phyloP scores from a whole-genome alignment of 2,797 vertebrate species.

The Garrulus glandarius region DNA sequence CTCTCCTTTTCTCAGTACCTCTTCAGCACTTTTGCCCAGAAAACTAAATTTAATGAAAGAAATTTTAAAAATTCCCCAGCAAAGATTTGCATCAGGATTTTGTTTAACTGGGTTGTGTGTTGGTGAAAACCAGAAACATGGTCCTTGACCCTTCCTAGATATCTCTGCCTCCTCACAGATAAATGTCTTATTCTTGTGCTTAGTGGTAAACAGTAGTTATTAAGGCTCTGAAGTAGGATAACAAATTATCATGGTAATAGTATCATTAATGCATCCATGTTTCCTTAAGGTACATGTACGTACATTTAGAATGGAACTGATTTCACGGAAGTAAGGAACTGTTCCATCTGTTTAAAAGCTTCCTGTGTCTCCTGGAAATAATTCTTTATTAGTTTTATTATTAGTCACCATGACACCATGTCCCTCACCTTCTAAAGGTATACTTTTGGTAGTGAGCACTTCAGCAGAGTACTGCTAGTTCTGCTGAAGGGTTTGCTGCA shows the following conservation, averaged over 20 bases:
- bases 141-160: not conserved
- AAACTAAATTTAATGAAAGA: not conserved
- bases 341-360: not conserved
- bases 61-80: not conserved
- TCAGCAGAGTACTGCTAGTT: not conserved
- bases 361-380: not conserved
- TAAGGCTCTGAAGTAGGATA: not conserved
- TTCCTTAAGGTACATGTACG: not conserved
- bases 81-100: not conserved
- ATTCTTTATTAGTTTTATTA: not conserved
- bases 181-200: not conserved
- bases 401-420: not conserved
- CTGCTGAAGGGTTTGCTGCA: not conserved
- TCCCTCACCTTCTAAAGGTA: not conserved
- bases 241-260: not conserved
- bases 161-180: not conserved
- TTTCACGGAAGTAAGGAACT: not conserved
- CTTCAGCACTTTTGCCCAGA: not conserved
- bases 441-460: not conserved
- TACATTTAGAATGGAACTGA: not conserved
- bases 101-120: not conserved
- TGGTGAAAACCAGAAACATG: not conserved
- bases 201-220: not conserved
- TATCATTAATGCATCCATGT: not conserved
- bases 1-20: not conserved